These are phyloP conservation scores for Calephelis perditalis DNA, from an alignment of 2,888 invertebrate genomes.

Conservation along the genomic window DNA sequence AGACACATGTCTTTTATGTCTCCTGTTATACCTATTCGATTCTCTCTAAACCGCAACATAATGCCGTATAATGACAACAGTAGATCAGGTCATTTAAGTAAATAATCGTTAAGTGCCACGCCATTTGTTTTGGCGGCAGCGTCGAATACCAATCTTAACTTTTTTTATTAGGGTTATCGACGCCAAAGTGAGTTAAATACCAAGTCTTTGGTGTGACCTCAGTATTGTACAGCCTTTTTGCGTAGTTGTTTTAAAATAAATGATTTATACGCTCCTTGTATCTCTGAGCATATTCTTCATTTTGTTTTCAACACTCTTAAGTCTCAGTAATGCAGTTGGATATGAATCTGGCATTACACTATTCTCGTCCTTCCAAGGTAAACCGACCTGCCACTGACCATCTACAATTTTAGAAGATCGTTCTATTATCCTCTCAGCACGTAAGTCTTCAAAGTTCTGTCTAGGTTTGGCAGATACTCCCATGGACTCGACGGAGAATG, in stretches of 20 bases:
- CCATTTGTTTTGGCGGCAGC: conserved; percentile 25
- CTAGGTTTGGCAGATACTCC: not conserved
- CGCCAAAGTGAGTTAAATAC: conserved; percentile 31
- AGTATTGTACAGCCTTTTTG: conserved; percentile 14
- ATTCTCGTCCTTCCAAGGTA: conserved; percentile 30
- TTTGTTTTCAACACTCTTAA: conserved; percentile 28
- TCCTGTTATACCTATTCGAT: conserved; percentile 26
- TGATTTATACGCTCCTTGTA: conserved; percentile 28
- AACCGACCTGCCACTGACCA: conserved; percentile 29
- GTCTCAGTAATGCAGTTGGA: conserved; percentile 24
- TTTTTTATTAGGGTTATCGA: conserved; percentile 27
- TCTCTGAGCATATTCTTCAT: conserved; percentile 23
- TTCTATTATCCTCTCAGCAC: conserved; percentile 24
- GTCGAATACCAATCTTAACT: conserved; percentile 30
- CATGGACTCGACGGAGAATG: too few relatives aligned
- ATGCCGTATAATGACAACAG: conserved; percentile 35
- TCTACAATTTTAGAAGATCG: conserved; percentile 21
- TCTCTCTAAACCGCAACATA: conserved; percentile 39
- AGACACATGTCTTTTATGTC: conserved; percentile 30
- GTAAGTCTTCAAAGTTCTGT: conserved; percentile 16
- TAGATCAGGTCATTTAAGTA: conserved; percentile 31
- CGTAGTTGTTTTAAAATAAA: too few relatives aligned
- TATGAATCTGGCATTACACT: conserved; percentile 27
- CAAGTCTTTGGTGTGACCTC: conserved; percentile 20
- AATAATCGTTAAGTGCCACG: conserved; percentile 29